Percentiles rank a stretch among this genome's conserved stretches.
Conservation (phyloP, 2,888 invertebrate genomes). For the Drosophila mayaguana region DNA sequence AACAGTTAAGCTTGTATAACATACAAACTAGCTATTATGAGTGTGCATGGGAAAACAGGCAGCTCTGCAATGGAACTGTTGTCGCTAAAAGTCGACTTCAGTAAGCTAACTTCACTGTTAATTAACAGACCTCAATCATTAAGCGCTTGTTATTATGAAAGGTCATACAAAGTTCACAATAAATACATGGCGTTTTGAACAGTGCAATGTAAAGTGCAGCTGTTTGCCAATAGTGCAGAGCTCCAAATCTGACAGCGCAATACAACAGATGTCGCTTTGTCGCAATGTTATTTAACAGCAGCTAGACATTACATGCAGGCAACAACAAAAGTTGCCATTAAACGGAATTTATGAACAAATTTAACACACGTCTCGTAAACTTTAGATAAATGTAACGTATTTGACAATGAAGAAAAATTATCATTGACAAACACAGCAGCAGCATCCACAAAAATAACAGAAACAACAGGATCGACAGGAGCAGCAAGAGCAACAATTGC, state of each 20-base stretch:
- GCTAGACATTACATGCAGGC: not conserved
- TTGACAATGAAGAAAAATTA: slow-evolving; percentile 57
- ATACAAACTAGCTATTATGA: not conserved
- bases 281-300: slow-evolving; percentile 9
- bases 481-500: slow-evolving; percentile 31
- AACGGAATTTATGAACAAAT: slow-evolving; percentile 53
- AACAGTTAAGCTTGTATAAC: not conserved
- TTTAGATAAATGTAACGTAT: slow-evolving; percentile 37
- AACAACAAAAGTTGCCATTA: slow-evolving; percentile 4
- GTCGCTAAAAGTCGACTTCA: not conserved
- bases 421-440: slow-evolving; percentile 41
- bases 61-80: no score
- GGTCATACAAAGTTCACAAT: not conserved
- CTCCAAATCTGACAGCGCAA: not conserved
- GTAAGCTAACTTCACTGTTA: not conserved
- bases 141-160: no score
- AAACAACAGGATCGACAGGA: slow-evolving; percentile 19
- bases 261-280: slow-evolving; percentile 29
- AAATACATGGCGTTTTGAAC: not conserved
- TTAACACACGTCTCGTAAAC: slow-evolving; percentile 32
- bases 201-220: not conserved
- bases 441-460: no score
- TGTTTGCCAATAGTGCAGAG: not conserved
- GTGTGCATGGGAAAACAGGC: no score
- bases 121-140: not conserved